Evolutionary conservation across 2,113 vertebrate species (phyloP), one percentile per base, ranked within the genome.

Genomic region (Apteryx owenii): DNA sequence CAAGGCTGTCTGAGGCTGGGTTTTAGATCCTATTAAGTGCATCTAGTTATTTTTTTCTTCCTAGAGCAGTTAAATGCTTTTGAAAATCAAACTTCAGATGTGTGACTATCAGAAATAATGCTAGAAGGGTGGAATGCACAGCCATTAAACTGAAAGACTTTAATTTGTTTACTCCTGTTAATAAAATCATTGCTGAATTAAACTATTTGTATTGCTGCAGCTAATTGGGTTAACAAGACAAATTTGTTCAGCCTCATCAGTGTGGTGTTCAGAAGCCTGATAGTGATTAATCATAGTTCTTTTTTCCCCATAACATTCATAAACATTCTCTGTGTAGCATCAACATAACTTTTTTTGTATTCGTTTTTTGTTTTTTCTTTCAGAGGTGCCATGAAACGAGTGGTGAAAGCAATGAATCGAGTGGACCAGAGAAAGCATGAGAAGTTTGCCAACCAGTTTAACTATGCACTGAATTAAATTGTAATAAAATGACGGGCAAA

Each of bases 361-460:
- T 3, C 56, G 40, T 15, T 33, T 85, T 78, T 86, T 82, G 51
- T 64, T 96, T 88, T 87, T 54, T 94, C 76, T 94, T 91, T 94
- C 98, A 99, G 99, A 98, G 98, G 98, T 13, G 95, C 98, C 14
- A 26, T 99, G 98, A 98, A 98, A 70, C 96, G 99, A 38, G 98
- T 99, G 6, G 95, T 98, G 62, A 96, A 98, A 25, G 99, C 98
- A 56, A 98, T 99, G 99, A 99, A 98, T 95, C 98, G 92, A 89
- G 93, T 98, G 84, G 99, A 99, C 98, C 96, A 61, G 72, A 98
- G 98, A 79, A 99, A 99, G 93, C 99, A 99, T 0, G 99, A 99
- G 81, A 99, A 99, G 98, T 99, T 99, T 97, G 98, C 99, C 88
- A 99, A 99, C 98, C 99, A 99, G 97, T 99, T 99, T 93, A 99